These are phyloP conservation scores for Hippoglossus hippoglossus DNA, from an alignment of 2,797 vertebrate species.

Conservation along the genomic window DNA sequence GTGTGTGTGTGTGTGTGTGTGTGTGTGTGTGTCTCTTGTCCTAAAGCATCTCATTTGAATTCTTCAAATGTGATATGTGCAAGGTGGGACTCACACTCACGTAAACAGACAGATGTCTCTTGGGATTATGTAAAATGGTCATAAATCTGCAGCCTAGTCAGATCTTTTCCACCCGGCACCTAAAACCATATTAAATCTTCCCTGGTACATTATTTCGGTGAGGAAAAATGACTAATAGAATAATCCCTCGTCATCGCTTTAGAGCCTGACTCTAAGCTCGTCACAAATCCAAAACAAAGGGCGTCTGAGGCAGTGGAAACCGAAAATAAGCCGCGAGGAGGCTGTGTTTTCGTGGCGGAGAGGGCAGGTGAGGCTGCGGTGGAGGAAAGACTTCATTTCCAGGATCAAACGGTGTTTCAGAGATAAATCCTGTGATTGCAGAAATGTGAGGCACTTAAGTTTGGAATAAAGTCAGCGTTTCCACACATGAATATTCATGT, in stretches of 20 bases:
- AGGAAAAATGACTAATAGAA: constrained; percentile 60
- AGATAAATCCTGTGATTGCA: constrained; percentile 27
- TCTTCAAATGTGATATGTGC: constrained; percentile 57
- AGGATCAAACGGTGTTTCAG: constrained; percentile 4
- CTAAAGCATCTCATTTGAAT: constrained; percentile 55
- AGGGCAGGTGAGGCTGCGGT: constrained; percentile 23
- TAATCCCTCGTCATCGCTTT: constrained; percentile 51
- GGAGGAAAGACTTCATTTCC: constrained; percentile 23
- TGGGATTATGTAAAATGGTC: constrained; percentile 69
- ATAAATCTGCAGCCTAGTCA: constrained; percentile 51
- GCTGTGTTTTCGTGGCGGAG: neutral
- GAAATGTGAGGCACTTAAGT: constrained; percentile 13
- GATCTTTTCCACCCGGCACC: constrained; percentile 46
- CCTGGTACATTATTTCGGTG: constrained; percentile 26
- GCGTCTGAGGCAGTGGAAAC: constrained; percentile 8
- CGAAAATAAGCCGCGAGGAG: constrained; percentile 21
- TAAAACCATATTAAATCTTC: constrained; percentile 53
- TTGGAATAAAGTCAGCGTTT: constrained; percentile 26
- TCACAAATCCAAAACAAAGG: constrained; percentile 54
- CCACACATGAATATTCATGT: constrained; percentile 32
- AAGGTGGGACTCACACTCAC: constrained; percentile 50
- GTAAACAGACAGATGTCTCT: constrained; percentile 55
- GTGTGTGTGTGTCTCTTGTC: constrained; percentile 41
- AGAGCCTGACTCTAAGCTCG: constrained; percentile 16
- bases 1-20: constrained; percentile 8